A percentile compares a stretch with the other conserved stretches of the same genome.
Evolutionary conservation across 2,888 invertebrate genomes (phyloP).

Genomic region (Eupithecia exiguata): DNA sequence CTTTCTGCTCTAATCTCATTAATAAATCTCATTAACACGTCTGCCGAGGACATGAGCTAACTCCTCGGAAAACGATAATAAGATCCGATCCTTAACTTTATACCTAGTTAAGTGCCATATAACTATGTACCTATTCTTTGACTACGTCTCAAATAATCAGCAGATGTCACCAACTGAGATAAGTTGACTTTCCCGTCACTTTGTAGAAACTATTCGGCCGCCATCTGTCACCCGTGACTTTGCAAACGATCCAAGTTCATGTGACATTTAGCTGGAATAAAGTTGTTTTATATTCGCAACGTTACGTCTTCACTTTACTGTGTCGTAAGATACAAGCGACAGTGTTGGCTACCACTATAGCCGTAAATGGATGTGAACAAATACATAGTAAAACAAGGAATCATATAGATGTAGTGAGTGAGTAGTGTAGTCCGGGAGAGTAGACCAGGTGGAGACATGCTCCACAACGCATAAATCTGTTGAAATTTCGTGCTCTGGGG

Average conservation of each 20-base stretch:
- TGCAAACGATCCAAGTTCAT: conserved; percentile 67
- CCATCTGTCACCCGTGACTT: conserved; percentile 64
- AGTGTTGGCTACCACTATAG: not conserved
- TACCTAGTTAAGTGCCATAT: not conserved
- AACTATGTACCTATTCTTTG: not conserved
- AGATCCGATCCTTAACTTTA: not conserved
- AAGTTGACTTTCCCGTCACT: conserved; percentile 60
- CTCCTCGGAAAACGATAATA: not conserved
- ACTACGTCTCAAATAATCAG: conserved; percentile 12
- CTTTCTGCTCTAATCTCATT: no score
- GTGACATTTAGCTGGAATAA: conserved; percentile 39
- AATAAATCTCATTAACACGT: no score
- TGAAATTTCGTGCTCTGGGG: no score
- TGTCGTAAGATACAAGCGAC: not conserved
- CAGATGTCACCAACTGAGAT: conserved; percentile 46
- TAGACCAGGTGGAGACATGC: no score
- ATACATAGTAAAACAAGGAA: not conserved
- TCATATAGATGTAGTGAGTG: not conserved
- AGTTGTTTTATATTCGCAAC: conserved; percentile 14
- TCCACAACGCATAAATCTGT: no score
- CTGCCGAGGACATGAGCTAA: no score
- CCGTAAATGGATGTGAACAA: not conserved
- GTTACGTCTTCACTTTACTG: not conserved
- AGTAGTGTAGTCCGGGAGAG: no score
- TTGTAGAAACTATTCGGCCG: conserved; percentile 63